phyloP scores from a whole-genome alignment of 1,140 invertebrate species.

The Nephila pilipes region DNA sequence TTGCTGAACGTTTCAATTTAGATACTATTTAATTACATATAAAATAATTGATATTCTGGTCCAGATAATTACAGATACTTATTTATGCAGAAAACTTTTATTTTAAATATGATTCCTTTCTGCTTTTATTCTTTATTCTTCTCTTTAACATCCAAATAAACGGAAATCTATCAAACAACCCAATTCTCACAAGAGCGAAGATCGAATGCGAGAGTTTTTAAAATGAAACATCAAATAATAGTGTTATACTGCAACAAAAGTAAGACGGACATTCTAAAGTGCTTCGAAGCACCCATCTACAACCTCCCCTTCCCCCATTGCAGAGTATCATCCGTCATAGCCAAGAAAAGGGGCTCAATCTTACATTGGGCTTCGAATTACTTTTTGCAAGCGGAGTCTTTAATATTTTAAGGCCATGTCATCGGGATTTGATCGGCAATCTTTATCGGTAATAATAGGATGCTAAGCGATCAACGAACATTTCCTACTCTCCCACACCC shows the following conservation, averaged over 20 bases:
- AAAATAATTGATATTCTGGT: no score
- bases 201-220: not conserved
- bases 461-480: constrained; percentile 12
- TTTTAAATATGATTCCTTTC: not conserved
- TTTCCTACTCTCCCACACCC: not conserved
- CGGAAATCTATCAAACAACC: not conserved
- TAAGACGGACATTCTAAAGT: not conserved
- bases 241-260: not conserved
- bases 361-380: not conserved
- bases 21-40: no score
- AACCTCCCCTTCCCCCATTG: not conserved
- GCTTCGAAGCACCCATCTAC: not conserved
- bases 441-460: constrained; percentile 36
- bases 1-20: no score
- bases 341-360: not conserved
- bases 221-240: not conserved
- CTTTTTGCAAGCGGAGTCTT: not conserved
- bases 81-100: no score
- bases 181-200: not conserved
- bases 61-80: no score
- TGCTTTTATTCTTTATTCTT: not conserved
- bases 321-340: not conserved
- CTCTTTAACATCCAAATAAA: no score
- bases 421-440: constrained; percentile 17
- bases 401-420: constrained; percentile 22